These are phyloP conservation scores for Cosmia pyralina DNA, from an alignment of 2,888 invertebrate genomes.

Conservation along the genomic window DNA sequence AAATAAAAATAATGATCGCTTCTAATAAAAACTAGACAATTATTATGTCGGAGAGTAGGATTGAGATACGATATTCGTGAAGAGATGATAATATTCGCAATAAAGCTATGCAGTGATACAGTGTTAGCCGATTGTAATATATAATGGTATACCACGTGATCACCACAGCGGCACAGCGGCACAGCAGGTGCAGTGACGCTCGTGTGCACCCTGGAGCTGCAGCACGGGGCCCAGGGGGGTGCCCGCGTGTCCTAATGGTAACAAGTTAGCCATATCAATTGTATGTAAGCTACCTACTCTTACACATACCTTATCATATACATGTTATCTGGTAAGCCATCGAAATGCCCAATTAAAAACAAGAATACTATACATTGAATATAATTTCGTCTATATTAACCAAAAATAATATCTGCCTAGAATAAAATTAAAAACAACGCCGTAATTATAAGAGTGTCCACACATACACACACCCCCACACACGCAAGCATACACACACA, in stretches of 20 bases:
- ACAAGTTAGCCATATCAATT: conserved; percentile 75
- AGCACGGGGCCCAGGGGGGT: no score
- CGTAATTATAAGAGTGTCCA: conserved; percentile 50
- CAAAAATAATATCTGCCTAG: conserved; percentile 78
- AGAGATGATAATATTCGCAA: conserved; percentile 6
- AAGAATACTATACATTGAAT: conserved; percentile 60
- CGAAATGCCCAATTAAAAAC: conserved; percentile 64
- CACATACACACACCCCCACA: conserved; percentile 34
- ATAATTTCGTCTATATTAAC: conserved; percentile 70
- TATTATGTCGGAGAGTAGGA: neutral
- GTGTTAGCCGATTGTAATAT: conserved; percentile 8
- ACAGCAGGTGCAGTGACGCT: no score
- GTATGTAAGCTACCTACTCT: conserved; percentile 71
- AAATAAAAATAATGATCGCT: neutral
- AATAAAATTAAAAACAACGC: conserved; percentile 83
- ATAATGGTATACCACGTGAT: neutral
- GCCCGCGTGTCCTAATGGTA: conserved; percentile 65
- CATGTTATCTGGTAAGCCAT: conserved; percentile 55
- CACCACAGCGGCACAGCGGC: no score
- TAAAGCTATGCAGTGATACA: conserved; percentile 10
- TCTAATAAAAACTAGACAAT: neutral
- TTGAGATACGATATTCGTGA: conserved; percentile 21
- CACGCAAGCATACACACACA: conserved; percentile 37
- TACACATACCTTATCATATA: conserved; percentile 55
- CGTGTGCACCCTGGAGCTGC: no score